These are phyloP conservation scores for Congeria kusceri DNA, from an alignment of 2,888 invertebrate species.

Conservation along the genomic window DNA sequence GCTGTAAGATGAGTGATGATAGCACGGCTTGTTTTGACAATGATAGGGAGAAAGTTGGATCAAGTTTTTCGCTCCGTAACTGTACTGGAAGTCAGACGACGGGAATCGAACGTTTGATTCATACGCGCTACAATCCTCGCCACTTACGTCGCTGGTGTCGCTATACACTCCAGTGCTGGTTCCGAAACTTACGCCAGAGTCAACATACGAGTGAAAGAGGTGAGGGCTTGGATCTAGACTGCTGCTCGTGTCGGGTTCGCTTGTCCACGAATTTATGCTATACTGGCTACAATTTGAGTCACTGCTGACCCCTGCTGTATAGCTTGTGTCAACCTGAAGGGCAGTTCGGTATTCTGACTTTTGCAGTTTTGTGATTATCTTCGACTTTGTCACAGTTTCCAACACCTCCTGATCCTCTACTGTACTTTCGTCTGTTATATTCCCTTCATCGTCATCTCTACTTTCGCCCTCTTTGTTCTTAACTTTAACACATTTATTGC, in stretches of 20 bases:
- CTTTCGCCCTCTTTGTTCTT: background rate
- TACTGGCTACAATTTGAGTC: constrained; percentile 63
- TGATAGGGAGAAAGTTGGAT: background rate
- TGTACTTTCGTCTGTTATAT: background rate
- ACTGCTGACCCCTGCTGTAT: constrained; percentile 55
- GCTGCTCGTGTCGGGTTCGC: constrained; percentile 59
- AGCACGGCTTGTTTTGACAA: background rate
- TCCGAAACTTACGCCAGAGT: constrained; percentile 36
- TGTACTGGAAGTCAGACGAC: background rate
- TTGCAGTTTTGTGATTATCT: constrained; percentile 9
- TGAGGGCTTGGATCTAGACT: constrained; percentile 60
- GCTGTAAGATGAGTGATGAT: background rate
- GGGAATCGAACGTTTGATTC: constrained; percentile 2
- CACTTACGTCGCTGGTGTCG: constrained; percentile 59
- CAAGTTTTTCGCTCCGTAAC: background rate
- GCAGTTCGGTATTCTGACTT: constrained; percentile 51
- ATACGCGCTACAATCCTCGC: constrained; percentile 39
- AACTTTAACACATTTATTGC: background rate
- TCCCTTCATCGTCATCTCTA: background rate
- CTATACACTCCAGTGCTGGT: constrained; percentile 40
- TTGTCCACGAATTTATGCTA: constrained; percentile 56
- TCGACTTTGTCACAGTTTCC: constrained; percentile 2
- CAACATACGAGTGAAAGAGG: constrained; percentile 45
- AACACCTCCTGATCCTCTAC: constrained; percentile 2
- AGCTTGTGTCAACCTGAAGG: constrained; percentile 57